Base-by-base conservation (phyloP, 2,888 invertebrate species). In the Xiphydria camelus region DNA sequence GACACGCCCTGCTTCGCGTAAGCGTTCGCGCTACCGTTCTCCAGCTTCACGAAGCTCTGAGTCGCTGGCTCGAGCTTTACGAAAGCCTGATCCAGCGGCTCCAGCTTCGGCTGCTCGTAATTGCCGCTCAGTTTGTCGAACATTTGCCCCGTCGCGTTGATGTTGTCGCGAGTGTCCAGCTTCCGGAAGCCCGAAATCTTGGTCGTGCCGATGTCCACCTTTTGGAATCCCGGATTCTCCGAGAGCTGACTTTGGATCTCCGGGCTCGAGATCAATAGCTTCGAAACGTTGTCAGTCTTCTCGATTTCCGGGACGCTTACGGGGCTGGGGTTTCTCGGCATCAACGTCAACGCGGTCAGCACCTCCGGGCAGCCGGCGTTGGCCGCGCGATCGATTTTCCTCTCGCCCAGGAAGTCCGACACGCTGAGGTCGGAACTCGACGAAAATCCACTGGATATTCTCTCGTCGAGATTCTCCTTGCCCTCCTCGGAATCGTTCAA, bases 311-410 rank as follows among this genome's bases (percentile, higher is more conserved):
- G 4, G 4, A 29, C 45, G n/a, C 47, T 45, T 3, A 54, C 50
- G 3, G 61, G 55, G 43, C 57, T 67, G 1, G 66, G 49, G 51
- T 66, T 68, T 34, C 68, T 52, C 12, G 73, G 66, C 62, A 74
- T 67, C 1, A 75, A 53, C 0, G 74, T 74, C 15, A 75, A 54
- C 1, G 74, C 73, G 14, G 72, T 66, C 2, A 75, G 45, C 1
- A 75, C 73, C 47, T 75, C 74, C 1, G 74, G 72, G 21, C 74
- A 74, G 41, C 62, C 69, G 4, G 55, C 40, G 47, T 49, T 61
- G 3, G 49, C 35, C 9, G 46, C 37, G 7, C 51, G 7, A 4
- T 71, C 70, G 6, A 15, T 49, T 40, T 64, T 64, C 14, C 64
- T 53, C 6, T 70, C 71, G 19, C 57, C 59, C 10, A 70, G 44